Evolutionary conservation across 2,888 invertebrate species (phyloP), one percentile per base, ranked within the genome.

Genomic region (Anarsia innoxiella): DNA sequence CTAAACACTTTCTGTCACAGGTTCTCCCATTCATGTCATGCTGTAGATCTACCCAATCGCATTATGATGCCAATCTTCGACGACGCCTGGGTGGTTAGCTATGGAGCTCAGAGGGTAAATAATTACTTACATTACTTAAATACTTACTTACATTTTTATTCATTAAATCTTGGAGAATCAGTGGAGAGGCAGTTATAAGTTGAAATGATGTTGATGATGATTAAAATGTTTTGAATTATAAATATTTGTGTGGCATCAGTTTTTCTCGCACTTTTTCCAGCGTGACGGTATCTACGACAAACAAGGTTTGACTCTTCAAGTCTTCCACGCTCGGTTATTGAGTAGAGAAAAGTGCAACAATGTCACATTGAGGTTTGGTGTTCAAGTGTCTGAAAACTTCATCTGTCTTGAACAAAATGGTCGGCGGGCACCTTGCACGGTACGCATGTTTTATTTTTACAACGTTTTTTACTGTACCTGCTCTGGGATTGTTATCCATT

Each of bases 31-130:
- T 8, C 25, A 0, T 48, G 70, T 0, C 83, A 83, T 30, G 55
- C 42, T 0, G 68, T 75, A 1, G 83, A 83, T 33, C 51, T 83
- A 0, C 83, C 83, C 0, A 80, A 82, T 33, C 58, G 63, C 1
- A 53, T 49, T 1, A 82, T 82, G 83, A 38, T 60, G 46, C 83
- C 83, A 0, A 41, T 70, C 0, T 84, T 82, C 32, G 70, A 76
- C 1, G 83, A 84, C 37, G 77, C 64, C 0, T 84, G 80, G 80
- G 49, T 84, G 26, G 65, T 74, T 2, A 76, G 83, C 37, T 84
- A 71, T 69, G 83, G 83, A 1, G 42, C 80, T 1, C 70, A 76
- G 5, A 64, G 78, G 46, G 83, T 83, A 47, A 57, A n/a, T 25
- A 19, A 5, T 19, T 19, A 19, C 19, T 19, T 19, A n/a, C n/a